These are phyloP conservation scores for Cinara cedri DNA, from an alignment of 2,888 invertebrate species.

Conservation along the genomic window DNA sequence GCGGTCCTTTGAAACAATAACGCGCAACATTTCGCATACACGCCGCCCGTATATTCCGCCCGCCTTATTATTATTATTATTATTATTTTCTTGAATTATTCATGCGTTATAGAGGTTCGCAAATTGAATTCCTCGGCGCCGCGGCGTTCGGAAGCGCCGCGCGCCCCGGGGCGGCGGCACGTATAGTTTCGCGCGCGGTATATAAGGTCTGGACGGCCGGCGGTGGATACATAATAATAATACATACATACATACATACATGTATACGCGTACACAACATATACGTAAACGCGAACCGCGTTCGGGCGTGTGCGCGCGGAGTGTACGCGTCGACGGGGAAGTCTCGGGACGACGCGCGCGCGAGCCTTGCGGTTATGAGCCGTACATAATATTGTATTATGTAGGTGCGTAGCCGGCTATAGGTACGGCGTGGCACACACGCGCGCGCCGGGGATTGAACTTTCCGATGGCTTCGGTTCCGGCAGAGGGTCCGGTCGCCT, in stretches of 20 bases:
- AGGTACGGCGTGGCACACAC: constrained; percentile 16
- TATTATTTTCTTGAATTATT: constrained; percentile 57
- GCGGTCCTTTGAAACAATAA: too few species aligned
- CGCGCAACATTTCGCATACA: too few species aligned
- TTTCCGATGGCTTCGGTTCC: constrained; percentile 57
- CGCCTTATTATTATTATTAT: background rate
- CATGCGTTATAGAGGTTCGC: constrained; percentile 52
- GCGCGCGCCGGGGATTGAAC: constrained; percentile 41
- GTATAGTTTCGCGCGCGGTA: too few species aligned
- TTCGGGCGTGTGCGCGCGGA: too few species aligned
- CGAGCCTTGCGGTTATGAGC: too few species aligned
- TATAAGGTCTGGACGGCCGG: too few species aligned
- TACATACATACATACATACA: background rate
- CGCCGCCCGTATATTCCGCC: too few species aligned
- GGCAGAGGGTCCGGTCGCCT: constrained; percentile 52
- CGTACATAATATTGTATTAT: background rate
- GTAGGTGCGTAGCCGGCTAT: background rate
- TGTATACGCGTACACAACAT: background rate
- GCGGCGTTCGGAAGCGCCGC: background rate
- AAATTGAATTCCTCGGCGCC: constrained; percentile 52
- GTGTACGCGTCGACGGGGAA: too few species aligned
- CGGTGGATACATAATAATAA: too few species aligned
- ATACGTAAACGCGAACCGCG: too few species aligned
- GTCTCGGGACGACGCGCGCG: too few species aligned
- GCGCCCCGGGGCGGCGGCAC: too few species aligned